These are phyloP conservation scores for Hydractinia echinata DNA, from an alignment of 30 jellyfish, hydroid and myxozoan species.

Conservation along the genomic window DNA sequence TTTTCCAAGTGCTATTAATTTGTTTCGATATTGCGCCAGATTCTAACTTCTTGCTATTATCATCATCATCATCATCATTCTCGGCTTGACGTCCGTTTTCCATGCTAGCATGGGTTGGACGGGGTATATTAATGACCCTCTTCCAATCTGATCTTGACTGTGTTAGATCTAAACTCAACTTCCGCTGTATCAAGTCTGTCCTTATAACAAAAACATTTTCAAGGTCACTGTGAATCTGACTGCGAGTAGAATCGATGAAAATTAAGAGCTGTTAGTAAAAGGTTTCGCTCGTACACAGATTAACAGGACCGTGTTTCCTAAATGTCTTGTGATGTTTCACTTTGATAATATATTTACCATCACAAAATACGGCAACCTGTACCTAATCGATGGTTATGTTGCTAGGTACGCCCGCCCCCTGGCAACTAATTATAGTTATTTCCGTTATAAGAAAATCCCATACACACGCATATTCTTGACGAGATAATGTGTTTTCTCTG, in stretches of 20 bases:
- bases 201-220: no score
- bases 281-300: not conserved
- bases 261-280: not conserved
- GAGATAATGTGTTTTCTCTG: not conserved
- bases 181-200: no score
- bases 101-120: no score
- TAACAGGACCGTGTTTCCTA: not conserved
- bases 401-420: not conserved
- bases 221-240: no score
- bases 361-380: not conserved
- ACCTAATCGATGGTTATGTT: not conserved
- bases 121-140: no score
- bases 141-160: no score
- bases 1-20: constrained; percentile 6
- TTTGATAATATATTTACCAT: not conserved
- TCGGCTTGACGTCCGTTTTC: no score
- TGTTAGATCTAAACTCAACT: no score
- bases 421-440: constrained; percentile 1
- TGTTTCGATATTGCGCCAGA: constrained; percentile 1
- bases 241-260: not conserved
- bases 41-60: constrained; percentile 1
- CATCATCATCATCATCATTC: not conserved
- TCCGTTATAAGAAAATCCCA: not conserved
- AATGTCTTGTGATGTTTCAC: constrained; percentile 3
- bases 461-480: constrained; percentile 1